Conservation (phyloP, 1,140 invertebrate species). For the Metaphire vulgaris region DNA sequence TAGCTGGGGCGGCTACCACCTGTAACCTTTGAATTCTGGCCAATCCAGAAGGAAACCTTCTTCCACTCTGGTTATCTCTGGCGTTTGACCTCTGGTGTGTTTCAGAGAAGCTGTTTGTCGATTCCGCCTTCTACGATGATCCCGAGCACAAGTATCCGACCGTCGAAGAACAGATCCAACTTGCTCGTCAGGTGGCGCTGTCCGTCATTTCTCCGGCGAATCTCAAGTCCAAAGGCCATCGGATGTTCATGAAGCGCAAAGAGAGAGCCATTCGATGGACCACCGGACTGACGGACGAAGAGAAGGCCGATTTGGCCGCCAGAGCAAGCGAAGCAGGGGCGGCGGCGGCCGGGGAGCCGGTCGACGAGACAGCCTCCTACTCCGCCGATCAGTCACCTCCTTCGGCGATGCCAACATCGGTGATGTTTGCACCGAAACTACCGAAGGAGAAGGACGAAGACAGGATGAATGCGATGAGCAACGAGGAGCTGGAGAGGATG, state of each 20-base stretch:
- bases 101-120: constrained; percentile 81
- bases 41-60: no score
- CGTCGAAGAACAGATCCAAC: constrained; percentile 86
- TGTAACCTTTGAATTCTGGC: no score
- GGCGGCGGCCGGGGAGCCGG: constrained; percentile 32
- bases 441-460: constrained; percentile 34
- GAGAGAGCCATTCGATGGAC: constrained; percentile 89
- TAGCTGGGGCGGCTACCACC: no score
- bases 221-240: constrained; percentile 81
- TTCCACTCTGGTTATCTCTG: no score
- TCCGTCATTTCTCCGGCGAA: constrained; percentile 85
- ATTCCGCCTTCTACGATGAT: constrained; percentile 78
- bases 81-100: no score
- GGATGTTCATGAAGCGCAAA: constrained; percentile 90
- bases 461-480: constrained; percentile 16
- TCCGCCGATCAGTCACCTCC: constrained; percentile 41
- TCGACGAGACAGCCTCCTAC: not conserved
- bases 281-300: constrained; percentile 65
- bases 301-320: constrained; percentile 45
- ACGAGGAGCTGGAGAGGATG: constrained; percentile 29
- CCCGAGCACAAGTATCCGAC: constrained; percentile 80
- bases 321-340: constrained; percentile 41
- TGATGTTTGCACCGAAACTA: constrained; percentile 5
- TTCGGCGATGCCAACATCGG: constrained; percentile 30
- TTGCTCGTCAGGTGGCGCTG: constrained; percentile 80